Evolutionary conservation across 2,888 invertebrate species (phyloP).

Genomic region (Pardosa pseudoannulata): DNA sequence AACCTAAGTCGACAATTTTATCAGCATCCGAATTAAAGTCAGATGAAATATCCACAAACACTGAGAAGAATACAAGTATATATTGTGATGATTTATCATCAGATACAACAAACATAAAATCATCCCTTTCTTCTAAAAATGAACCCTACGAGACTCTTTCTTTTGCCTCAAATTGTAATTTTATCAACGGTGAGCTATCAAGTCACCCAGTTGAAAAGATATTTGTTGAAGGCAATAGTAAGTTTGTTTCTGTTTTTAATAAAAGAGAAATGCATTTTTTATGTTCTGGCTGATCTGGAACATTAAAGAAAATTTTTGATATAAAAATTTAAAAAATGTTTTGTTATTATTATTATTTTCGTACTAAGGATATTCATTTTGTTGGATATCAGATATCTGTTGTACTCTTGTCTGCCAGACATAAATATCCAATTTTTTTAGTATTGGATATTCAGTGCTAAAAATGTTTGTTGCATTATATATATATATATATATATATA

Average conservation of each 20-base stretch:
- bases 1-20: not conserved
- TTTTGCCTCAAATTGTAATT: constrained; percentile 33
- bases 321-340: too few species aligned
- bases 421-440: too few species aligned
- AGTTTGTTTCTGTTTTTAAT: not conserved
- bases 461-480: too few species aligned
- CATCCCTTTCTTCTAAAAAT: not conserved
- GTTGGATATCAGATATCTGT: too few species aligned
- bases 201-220: constrained; percentile 49
- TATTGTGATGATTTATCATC: not conserved
- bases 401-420: too few species aligned
- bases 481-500: too few species aligned
- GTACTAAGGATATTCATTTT: too few species aligned
- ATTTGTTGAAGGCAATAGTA: constrained; percentile 61
- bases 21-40: not conserved
- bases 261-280: too few species aligned
- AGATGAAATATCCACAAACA: not conserved
- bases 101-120: not conserved
- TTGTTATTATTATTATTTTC: too few species aligned
- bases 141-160: constrained; percentile 10
- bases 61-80: not conserved
- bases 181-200: constrained; percentile 41
- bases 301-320: too few species aligned
- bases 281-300: too few species aligned
- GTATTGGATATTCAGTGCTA: too few species aligned